These are phyloP conservation scores for Drosophila pruinosa DNA, from an alignment of 1,140 invertebrate genomes.

Conservation along the genomic window DNA sequence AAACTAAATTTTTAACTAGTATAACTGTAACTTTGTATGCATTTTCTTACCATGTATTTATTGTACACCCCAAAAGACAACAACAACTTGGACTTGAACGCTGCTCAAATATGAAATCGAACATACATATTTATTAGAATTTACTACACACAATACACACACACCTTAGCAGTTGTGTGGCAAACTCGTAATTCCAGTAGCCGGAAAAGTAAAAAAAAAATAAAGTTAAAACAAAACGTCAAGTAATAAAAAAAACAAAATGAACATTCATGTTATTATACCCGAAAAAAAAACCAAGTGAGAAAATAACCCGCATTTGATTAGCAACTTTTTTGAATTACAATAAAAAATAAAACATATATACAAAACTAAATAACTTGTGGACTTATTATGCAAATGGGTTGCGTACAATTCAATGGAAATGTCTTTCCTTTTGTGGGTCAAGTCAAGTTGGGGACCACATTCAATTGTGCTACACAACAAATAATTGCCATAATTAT, in stretches of 20 bases:
- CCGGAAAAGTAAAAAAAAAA: conserved; percentile 13
- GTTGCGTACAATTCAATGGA: too few relatives aligned
- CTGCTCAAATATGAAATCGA: conserved; percentile 46
- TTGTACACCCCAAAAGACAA: conserved; percentile 43
- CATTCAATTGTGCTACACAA: conserved; percentile 1
- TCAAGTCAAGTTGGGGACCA: conserved; percentile 13
- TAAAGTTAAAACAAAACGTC: background rate
- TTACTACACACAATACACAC: conserved; percentile 7
- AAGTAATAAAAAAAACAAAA: conserved; percentile 4
- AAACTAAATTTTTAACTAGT: conserved; percentile 77
- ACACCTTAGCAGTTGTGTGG: conserved; percentile 15
- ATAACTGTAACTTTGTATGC: conserved; percentile 77
- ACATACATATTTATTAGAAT: conserved; percentile 35
- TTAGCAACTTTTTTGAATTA: conserved; percentile 32
- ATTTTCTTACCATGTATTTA: conserved; percentile 75
- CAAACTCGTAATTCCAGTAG: conserved; percentile 40
- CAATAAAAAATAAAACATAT: conserved; percentile 28
- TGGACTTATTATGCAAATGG: too few relatives aligned
- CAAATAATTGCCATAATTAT: conserved; percentile 16
- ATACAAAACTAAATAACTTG: background rate
- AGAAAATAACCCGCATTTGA: conserved; percentile 13
- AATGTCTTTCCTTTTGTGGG: conserved; percentile 25
- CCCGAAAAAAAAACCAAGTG: conserved; percentile 11
- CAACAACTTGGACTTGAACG: conserved; percentile 45
- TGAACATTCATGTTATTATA: conserved; percentile 31